Conservation (phyloP, 2,113 vertebrate species). For the Chascanopsetta lugubris region DNA sequence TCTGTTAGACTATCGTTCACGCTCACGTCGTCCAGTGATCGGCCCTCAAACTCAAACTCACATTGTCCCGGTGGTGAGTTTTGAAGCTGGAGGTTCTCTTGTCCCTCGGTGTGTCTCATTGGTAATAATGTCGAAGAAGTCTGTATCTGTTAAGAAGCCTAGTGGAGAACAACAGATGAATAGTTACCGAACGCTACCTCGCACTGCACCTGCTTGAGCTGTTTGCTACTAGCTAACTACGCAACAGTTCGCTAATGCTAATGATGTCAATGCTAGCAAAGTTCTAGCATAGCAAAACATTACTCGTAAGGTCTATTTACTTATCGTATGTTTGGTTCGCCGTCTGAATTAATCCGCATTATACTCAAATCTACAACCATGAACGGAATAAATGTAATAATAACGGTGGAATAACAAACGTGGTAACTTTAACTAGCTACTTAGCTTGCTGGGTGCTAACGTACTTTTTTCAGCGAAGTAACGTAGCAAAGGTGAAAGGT, state of each 20-base stretch:
- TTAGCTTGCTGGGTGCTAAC: neutral
- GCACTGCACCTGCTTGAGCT: too few species aligned
- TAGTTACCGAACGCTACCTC: too few species aligned
- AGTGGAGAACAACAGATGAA: neutral
- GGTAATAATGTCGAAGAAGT: neutral
- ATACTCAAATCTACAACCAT: neutral
- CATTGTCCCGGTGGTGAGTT: neutral
- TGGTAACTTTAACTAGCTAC: neutral
- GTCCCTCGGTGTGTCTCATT: constrained; percentile 21
- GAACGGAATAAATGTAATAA: neutral
- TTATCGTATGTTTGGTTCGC: neutral
- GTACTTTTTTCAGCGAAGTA: neutral
- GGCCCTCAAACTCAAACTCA: neutral
- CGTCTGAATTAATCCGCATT: accelerated
- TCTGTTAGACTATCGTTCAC: neutral
- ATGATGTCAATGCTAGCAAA: neutral
- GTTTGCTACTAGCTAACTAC: neutral
- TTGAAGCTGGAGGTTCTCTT: neutral
- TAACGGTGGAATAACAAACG: neutral
- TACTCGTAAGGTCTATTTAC: too few species aligned
- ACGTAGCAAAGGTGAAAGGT: constrained; percentile 8
- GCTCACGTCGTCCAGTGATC: neutral
- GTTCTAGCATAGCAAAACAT: neutral
- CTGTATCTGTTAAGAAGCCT: neutral
- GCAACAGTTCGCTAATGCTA: too few species aligned